Percentiles rank a stretch among this genome's conserved stretches.
Conservation (phyloP, 1,140 invertebrate species). For the Laodelphax striatellus region DNA sequence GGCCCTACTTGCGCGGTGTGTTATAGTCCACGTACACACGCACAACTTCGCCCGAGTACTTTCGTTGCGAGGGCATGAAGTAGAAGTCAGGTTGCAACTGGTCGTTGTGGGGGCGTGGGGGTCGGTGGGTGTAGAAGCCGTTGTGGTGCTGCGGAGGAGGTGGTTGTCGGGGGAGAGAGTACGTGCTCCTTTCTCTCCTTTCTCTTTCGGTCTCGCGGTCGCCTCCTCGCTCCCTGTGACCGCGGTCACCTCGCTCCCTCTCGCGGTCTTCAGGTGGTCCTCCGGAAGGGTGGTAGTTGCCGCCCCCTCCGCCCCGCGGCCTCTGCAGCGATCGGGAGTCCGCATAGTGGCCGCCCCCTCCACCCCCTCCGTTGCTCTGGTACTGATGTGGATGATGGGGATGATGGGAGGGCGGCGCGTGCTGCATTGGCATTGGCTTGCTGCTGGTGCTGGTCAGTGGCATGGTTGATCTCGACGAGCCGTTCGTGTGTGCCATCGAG, state of each 20-base stretch:
- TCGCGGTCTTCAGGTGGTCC: conserved; percentile 21
- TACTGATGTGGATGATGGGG: conserved; percentile 17
- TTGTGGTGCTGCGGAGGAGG: conserved; percentile 28
- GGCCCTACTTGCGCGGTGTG: conserved; percentile 35
- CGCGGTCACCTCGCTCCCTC: conserved; percentile 5
- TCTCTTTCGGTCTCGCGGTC: conserved; percentile 6
- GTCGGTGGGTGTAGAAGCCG: conserved; percentile 39
- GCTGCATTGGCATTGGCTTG: conserved; percentile 13
- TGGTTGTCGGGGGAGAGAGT: conserved; percentile 33
- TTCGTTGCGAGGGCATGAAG: conserved; percentile 87
- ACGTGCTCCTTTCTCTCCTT: conserved; percentile 30
- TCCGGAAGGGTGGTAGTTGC: conserved; percentile 12
- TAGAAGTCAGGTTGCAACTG: conserved; percentile 73
- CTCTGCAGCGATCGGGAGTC: conserved; percentile 48
- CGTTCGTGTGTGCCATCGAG: conserved; percentile 21
- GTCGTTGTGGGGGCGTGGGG: conserved; percentile 26
- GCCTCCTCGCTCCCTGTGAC: conserved; percentile 29
- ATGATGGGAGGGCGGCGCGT: neutral
- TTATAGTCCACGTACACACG: conserved; percentile 79
- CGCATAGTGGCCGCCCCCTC: conserved; percentile 38
- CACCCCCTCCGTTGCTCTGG: conserved; percentile 28
- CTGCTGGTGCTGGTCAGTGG: conserved; percentile 13
- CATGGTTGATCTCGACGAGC: conserved; percentile 20
- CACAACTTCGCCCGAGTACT: conserved; percentile 87
- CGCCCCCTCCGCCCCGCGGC: conserved; percentile 28